These are phyloP conservation scores for Apteryx owenii DNA, from an alignment of 2,113 vertebrate species.

Conservation along the genomic window DNA sequence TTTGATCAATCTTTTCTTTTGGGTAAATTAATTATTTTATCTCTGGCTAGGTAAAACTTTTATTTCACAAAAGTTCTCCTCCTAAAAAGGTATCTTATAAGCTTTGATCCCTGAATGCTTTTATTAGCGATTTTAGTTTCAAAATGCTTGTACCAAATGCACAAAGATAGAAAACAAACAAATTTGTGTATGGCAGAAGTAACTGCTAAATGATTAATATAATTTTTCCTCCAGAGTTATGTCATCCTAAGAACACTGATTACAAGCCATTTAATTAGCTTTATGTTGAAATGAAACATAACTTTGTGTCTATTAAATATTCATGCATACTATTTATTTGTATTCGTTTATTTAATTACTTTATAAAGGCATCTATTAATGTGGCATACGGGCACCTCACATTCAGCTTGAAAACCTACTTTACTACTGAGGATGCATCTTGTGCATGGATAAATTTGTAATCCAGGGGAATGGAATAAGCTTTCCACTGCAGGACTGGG, in stretches of 20 bases:
- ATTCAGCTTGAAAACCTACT: background rate
- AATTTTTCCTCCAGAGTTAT: slow-evolving; percentile 17
- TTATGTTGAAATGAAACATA: slow-evolving; percentile 18
- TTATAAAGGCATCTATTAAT: slow-evolving; percentile 1
- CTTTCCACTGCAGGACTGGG: background rate
- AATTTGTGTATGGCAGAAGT: background rate
- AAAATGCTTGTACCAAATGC: background rate
- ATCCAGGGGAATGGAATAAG: background rate
- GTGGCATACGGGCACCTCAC: background rate
- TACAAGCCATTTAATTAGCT: slow-evolving; percentile 21
- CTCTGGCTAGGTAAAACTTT: background rate
- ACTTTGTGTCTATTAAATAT: slow-evolving; percentile 23
- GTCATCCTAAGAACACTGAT: background rate
- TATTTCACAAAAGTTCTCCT: background rate
- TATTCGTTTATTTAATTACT: slow-evolving; percentile 34
- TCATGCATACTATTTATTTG: background rate
- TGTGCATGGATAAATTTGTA: background rate
- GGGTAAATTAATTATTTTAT: background rate
- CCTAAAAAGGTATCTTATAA: background rate
- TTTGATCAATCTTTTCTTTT: background rate
- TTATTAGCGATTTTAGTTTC: background rate
- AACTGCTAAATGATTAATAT: slow-evolving; percentile 13
- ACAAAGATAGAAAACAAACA: slow-evolving; percentile 9
- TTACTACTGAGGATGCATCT: background rate
- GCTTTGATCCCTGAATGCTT: background rate